These are phyloP conservation scores for Galagoides demidoff DNA, from an alignment of 2,797 vertebrate species.

Conservation along the genomic window DNA sequence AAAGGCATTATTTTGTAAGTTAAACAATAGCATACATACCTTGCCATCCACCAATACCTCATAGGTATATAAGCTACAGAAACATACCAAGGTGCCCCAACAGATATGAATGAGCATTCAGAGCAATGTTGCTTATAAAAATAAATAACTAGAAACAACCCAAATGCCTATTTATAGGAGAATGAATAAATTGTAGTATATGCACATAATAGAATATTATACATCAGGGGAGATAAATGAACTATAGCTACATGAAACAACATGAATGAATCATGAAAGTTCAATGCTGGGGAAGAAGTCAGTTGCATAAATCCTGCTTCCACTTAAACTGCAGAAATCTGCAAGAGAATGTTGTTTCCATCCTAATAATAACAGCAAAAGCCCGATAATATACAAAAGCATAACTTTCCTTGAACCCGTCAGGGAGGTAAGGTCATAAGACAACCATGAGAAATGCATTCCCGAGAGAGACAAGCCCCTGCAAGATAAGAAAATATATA, in stretches of 20 bases:
- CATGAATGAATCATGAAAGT: conserved; percentile 48
- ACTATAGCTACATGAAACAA: conserved; percentile 13
- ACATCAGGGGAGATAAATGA: neutral
- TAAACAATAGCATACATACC: neutral
- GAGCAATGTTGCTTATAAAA: conserved; percentile 7
- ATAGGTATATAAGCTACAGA: neutral
- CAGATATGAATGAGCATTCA: neutral
- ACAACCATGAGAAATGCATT: neutral
- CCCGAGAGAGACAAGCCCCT: neutral
- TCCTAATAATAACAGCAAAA: neutral
- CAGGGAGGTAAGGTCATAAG: neutral
- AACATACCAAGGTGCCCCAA: neutral
- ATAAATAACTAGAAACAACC: neutral
- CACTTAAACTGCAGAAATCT: neutral
- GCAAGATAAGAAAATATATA: neutral
- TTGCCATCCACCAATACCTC: neutral
- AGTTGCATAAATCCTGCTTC: neutral
- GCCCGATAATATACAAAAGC: neutral
- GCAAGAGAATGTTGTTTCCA: neutral
- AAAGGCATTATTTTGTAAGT: conserved; percentile 16
- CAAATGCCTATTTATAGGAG: neutral
- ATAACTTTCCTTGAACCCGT: neutral
- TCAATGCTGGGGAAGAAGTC: neutral
- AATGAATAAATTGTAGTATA: neutral
- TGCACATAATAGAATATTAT: neutral